A percentile compares a stretch with the other conserved stretches of the same genome.
Conservation (phyloP, 2,113 vertebrate species). For the Procapra przewalskii region DNA sequence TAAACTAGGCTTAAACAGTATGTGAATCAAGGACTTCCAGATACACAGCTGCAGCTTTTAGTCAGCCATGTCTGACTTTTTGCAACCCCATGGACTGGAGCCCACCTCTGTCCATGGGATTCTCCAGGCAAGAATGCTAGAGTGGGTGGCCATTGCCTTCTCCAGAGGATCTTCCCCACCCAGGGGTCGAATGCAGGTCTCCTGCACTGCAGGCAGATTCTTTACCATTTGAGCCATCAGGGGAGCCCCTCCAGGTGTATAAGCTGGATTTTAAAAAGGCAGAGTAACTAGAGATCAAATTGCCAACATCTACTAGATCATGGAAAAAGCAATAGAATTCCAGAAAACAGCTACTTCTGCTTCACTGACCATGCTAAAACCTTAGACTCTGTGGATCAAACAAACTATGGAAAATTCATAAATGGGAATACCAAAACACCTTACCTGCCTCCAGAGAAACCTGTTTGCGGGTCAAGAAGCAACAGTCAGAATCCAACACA, state of each 20-base stretch:
- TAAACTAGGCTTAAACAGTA: not conserved
- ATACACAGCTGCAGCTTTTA: not conserved
- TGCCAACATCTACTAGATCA: not conserved
- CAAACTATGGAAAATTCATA: not conserved
- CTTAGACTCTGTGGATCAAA: not conserved
- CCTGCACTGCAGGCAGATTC: not conserved
- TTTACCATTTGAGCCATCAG: not conserved
- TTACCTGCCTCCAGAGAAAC: not conserved
- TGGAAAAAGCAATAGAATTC: not conserved
- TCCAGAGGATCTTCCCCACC: not conserved
- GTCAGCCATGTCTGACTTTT: not conserved
- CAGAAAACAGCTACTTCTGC: not conserved
- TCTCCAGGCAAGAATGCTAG: not conserved
- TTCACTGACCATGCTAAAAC: not conserved
- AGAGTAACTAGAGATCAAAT: not conserved
- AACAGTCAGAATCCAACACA: not conserved
- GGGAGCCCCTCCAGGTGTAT: not conserved
- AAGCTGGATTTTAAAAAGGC: not conserved
- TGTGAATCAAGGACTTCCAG: not conserved
- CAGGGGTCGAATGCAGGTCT: not conserved
- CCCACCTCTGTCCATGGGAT: not conserved
- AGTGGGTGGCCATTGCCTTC: not conserved
- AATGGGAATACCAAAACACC: not conserved
- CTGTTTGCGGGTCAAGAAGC: not conserved
- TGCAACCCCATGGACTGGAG: not conserved